Base-by-base conservation (phyloP, 92 coral and sea anemone genomes). In the Heteractis magnifica region DNA sequence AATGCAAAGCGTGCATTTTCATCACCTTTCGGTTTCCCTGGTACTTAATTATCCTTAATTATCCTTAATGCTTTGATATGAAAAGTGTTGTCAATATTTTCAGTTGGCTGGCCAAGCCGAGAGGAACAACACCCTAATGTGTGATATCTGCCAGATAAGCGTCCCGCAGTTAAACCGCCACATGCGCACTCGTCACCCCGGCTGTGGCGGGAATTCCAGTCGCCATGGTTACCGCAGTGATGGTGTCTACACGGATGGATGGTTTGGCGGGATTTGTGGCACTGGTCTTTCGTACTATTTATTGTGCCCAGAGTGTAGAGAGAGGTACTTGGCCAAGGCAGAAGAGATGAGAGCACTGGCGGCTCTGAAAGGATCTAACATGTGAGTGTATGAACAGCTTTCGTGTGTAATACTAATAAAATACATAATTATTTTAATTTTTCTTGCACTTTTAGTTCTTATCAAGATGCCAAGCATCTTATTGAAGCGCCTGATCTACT, bases 211-310 rank as follows among this genome's bases (percentile, higher is more conserved):
- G n/a, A 93, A 93, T 78, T 89, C 92, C 72, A 92, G 97, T 87
- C 97, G 97, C 78, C 97, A 93, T 91, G 97, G 97, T 23, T 93
- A 93, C 90, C 91, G 97, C 26, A 93, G 97, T 85, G 97, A 93
- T 72, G 92, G 97, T 15, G 91, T 93, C 44, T 93, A 91, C 75
- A 92, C 93, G 3, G 97, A 91, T 82, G 97, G 97, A 64, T 93
- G 97, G 97, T 93, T 93, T 82, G 97, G 97, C n/a, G 97, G 97
- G 76, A 93, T 90, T 7, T 93, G 97, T 77, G 97, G 97, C n/a
- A 91, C 97, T 70, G 97, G 97, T 26, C 75, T 85, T 72, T 94
- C 97, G 26, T 93, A 93, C 71, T 93, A 93, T 79, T 78, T 93
- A 18, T 68, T 93, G 87, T 93, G 97, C 51, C 97, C 92, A 14